Evolutionary conservation across 2,888 invertebrate species (phyloP).

Genomic region (Apodemia mormo): DNA sequence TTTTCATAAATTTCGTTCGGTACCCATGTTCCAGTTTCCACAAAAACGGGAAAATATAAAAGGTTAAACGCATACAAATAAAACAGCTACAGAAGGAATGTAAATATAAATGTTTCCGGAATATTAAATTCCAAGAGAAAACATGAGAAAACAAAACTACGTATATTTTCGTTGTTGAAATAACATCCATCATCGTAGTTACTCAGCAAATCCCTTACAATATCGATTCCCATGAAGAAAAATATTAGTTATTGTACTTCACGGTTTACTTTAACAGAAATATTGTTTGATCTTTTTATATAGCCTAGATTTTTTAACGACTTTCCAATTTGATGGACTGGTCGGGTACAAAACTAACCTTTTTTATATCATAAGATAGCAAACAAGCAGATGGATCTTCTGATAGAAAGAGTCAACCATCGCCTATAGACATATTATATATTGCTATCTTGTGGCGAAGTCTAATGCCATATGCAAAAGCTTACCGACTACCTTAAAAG

Average conservation of each 20-base stretch:
- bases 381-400: too few species aligned
- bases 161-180: conserved; percentile 49
- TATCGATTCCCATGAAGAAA: conserved; percentile 60
- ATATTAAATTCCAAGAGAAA: conserved; percentile 28
- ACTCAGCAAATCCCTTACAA: conserved; percentile 64
- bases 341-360: too few species aligned
- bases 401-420: too few species aligned
- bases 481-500: too few species aligned
- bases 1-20: too few species aligned
- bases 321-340: too few species aligned
- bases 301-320: background rate
- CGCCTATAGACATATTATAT: too few species aligned
- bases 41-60: conserved; percentile 9
- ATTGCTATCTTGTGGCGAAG: too few species aligned
- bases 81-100: background rate
- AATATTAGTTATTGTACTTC: conserved; percentile 49
- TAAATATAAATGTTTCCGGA: conserved; percentile 47
- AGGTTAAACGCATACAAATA: conserved; percentile 5
- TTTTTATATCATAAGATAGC: too few species aligned
- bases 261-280: conserved; percentile 47
- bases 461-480: too few species aligned
- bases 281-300: conserved; percentile 4
- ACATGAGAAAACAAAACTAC: conserved; percentile 45
- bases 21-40: too few species aligned
- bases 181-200: conserved; percentile 59